Evolutionary conservation across 2,888 invertebrate species (phyloP).

Genomic region (Sylvicola fuscatus): DNA sequence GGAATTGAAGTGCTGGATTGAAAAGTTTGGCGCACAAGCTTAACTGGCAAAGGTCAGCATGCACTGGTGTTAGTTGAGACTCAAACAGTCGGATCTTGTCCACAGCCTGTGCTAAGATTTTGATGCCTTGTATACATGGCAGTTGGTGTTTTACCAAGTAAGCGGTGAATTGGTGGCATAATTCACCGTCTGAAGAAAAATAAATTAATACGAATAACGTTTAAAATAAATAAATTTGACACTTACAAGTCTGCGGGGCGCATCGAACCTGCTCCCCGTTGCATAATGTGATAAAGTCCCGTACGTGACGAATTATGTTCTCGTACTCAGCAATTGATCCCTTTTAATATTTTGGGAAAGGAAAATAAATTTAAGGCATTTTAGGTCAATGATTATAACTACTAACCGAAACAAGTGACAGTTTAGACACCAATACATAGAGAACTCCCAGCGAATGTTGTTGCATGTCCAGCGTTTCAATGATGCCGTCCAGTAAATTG

Average conservation of each 20-base stretch:
- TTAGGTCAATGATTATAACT: neutral
- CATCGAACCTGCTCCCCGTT: slow-evolving; percentile 80
- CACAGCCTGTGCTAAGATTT: slow-evolving; percentile 62
- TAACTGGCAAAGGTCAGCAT: slow-evolving; percentile 82
- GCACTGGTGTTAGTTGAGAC: slow-evolving; percentile 82
- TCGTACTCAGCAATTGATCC: slow-evolving; percentile 16
- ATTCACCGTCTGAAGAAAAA: slow-evolving; percentile 52
- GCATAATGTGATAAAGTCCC: slow-evolving; percentile 70
- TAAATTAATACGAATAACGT: neutral
- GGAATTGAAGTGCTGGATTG: slow-evolving; percentile 71
- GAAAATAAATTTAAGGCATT: neutral
- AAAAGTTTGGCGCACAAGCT: slow-evolving; percentile 81
- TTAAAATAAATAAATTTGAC: neutral
- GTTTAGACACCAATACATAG: slow-evolving; percentile 66
- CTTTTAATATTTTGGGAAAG: slow-evolving; percentile 8
- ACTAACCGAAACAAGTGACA: slow-evolving; percentile 36
- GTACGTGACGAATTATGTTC: slow-evolving; percentile 36
- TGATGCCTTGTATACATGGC: slow-evolving; percentile 59
- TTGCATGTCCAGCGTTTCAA: slow-evolving; percentile 78
- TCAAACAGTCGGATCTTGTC: slow-evolving; percentile 71
- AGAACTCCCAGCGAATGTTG: slow-evolving; percentile 81
- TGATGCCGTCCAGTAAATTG: slow-evolving; percentile 68
- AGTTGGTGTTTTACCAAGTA: slow-evolving; percentile 57
- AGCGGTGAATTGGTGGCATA: slow-evolving; percentile 67
- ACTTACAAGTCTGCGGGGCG: slow-evolving; percentile 69